A percentile compares a stretch with the other conserved stretches of the same genome.
These are phyloP conservation scores for Champsocephalus esox DNA, from an alignment of 2,797 vertebrate species.

Conservation along the genomic window DNA sequence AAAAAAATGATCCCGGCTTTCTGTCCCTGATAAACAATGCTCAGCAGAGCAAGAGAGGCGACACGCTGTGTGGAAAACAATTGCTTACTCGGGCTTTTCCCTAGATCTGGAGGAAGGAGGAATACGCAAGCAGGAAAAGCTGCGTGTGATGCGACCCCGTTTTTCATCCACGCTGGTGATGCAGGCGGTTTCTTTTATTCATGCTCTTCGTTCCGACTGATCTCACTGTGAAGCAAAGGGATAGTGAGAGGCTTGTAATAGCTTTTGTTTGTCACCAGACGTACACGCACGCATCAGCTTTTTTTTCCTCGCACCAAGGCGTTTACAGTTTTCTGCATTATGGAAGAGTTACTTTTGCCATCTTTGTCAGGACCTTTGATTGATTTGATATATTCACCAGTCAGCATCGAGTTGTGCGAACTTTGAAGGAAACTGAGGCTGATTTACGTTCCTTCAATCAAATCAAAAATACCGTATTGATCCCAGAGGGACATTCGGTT, in stretches of 20 bases:
- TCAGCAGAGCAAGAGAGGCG: slow-evolving; percentile 28
- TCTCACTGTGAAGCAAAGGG: slow-evolving; percentile 43
- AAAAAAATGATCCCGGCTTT: slow-evolving; percentile 11
- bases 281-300: slow-evolving; percentile 3
- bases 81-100: slow-evolving; percentile 71
- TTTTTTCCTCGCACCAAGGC: not conserved
- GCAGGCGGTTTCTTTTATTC: slow-evolving; percentile 52
- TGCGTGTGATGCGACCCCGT: slow-evolving; percentile 72
- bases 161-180: slow-evolving; percentile 45
- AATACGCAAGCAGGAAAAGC: slow-evolving; percentile 48
- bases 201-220: slow-evolving; percentile 40
- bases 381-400: too few species aligned
- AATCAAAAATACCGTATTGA: too few species aligned
- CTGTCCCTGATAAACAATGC: slow-evolving; percentile 32
- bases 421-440: not conserved
- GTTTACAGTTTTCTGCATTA: not conserved
- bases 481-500: too few species aligned
- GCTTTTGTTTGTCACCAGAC: slow-evolving; percentile 44
- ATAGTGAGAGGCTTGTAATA: slow-evolving; percentile 37
- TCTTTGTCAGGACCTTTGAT: not conserved
- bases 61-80: slow-evolving; percentile 31
- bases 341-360: not conserved
- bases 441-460: not conserved
- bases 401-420: too few species aligned
- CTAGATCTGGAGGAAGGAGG: slow-evolving; percentile 33